Evolutionary conservation across 2,888 invertebrate genomes (phyloP), one percentile per base, ranked within the genome.

Genomic region (Xanthostigma xanthostigma): DNA sequence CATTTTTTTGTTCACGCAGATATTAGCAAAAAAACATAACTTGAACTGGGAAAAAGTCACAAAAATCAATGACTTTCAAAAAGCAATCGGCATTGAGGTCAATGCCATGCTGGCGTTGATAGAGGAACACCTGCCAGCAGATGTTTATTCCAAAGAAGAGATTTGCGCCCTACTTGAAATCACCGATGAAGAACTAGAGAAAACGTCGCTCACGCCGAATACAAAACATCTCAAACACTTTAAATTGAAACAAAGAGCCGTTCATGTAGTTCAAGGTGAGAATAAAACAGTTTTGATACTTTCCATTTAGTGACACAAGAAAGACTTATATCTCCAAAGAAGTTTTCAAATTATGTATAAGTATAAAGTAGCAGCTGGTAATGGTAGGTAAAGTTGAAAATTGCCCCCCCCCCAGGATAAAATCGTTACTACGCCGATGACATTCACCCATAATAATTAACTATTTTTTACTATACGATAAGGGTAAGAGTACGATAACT

Each of bases 261-360:
- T 83, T 34, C 97, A 98, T 64, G 96, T 97, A 12, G 83, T 84
- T 59, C 76, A 81, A 73, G 84, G 83, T 81, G 64, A 64, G 61
- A 53, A 9, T 17, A 40, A 12, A 42, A 9, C 4, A 36, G 4
- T 17, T 27, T 27, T 3, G 6, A 6, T 27, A 6, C 27, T 27
- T 27, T 27, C 27, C 27, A 27, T 27, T 27, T 27, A 27, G 27
- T 27, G 27, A 17, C 17, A 17, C 17, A 17, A 17, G 17, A 17
- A 17, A 17, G 17, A 27, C 27, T 27, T 27, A 1, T 27, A 27
- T 27, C 27, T 3, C 27, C 27, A 6, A 27, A 27, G 3, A 6
- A 6, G 27, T 6, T 27, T 27, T 27, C 27, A 3, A 27, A 6
- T 27, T 27, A 6, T n/a, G n/a, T n/a, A n/a, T n/a, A n/a, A n/a